phyloP scores from a whole-genome alignment of 2,113 vertebrate genomes.

The Callaeas wilsoni region DNA sequence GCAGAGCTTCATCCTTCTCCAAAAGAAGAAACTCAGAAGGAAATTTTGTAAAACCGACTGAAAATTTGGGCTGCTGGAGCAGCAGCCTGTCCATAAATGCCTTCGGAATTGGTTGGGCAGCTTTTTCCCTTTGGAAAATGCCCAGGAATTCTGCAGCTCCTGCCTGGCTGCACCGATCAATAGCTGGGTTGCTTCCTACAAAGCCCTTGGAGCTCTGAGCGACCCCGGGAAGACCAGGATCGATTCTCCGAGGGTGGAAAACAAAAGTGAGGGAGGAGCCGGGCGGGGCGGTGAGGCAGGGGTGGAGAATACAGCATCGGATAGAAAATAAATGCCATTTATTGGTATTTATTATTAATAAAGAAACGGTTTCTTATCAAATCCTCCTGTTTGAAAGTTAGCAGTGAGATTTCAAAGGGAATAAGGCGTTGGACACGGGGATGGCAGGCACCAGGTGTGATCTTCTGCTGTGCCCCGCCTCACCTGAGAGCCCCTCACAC shows the following conservation, averaged over 20 bases:
- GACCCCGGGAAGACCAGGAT: neutral
- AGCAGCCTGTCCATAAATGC: too few relatives aligned
- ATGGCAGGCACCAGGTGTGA: neutral
- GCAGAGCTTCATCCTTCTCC: neutral
- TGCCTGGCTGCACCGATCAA: neutral
- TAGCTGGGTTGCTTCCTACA: neutral
- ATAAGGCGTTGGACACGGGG: rapidly evolving
- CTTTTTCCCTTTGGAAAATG: neutral
- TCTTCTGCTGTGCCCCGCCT: too few relatives aligned
- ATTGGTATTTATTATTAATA: too few relatives aligned
- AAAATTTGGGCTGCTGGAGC: too few relatives aligned
- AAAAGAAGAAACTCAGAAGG: neutral
- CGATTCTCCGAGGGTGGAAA: neutral
- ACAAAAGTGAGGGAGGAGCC: neutral
- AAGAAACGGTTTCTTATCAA: neutral
- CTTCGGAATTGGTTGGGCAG: neutral
- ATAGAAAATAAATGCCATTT: neutral
- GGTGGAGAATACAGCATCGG: neutral
- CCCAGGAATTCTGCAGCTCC: neutral
- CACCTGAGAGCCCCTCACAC: too few relatives aligned
- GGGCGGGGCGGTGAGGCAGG: rapidly evolving
- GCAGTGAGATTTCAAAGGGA: rapidly evolving
- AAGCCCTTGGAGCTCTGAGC: neutral
- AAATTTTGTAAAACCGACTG: neutral
- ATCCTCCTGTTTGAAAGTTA: neutral